These are phyloP conservation scores for Amblyornis subalaris DNA, from an alignment of 2,113 vertebrate genomes.

Conservation along the genomic window DNA sequence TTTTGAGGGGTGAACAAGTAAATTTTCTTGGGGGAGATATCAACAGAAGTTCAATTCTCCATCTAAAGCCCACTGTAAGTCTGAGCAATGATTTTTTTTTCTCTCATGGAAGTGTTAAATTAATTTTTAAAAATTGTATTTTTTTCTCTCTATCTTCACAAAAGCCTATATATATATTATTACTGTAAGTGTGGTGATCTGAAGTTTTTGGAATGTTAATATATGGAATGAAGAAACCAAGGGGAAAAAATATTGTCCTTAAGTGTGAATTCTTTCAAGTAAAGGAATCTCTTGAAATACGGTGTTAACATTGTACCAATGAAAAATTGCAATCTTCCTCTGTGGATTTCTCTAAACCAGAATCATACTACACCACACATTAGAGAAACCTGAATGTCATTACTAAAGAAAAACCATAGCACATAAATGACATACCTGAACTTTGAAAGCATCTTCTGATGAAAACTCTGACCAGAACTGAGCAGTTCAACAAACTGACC, in stretches of 20 bases:
- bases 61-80: neutral
- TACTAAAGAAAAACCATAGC: neutral
- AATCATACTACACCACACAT: neutral
- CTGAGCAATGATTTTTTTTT: neutral
- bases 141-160: neutral
- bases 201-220: neutral
- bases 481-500: neutral
- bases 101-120: neutral
- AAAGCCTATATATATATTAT: neutral
- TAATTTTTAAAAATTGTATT: neutral
- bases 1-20: neutral
- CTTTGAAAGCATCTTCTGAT: neutral
- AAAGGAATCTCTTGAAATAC: neutral
- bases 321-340: neutral
- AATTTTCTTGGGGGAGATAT: neutral
- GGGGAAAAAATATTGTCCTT: neutral
- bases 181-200: neutral
- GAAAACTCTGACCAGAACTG: neutral
- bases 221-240: accelerated
- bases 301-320: neutral
- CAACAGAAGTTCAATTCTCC: neutral
- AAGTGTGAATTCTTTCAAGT: neutral
- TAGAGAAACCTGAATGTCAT: neutral
- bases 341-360: neutral
- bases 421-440: neutral